Evolutionary conservation across 2,888 invertebrate species (phyloP).

Genomic region (Latheticus oryzae): DNA sequence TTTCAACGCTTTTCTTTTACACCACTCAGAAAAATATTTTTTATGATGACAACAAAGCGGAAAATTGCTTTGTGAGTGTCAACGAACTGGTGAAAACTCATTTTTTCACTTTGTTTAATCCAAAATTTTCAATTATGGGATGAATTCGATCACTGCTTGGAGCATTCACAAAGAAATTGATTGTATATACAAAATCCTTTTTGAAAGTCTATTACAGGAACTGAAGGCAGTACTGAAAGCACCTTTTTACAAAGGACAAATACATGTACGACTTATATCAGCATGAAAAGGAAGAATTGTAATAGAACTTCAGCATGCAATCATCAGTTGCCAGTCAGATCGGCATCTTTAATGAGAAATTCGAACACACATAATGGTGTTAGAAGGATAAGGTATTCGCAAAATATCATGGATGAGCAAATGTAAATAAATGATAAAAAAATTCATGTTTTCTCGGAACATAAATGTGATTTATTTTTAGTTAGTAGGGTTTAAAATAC

Average conservation of each 20-base stretch:
- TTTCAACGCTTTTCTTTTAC: background rate
- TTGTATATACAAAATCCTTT: background rate
- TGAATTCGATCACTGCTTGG: no score
- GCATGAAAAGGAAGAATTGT: conserved; percentile 67
- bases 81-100: no score
- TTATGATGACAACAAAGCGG: no score
- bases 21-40: no score
- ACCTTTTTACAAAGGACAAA: conserved; percentile 72
- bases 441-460: background rate
- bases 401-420: conserved; percentile 48
- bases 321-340: conserved; percentile 56
- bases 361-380: conserved; percentile 44
- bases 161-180: no score
- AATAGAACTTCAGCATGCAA: conserved; percentile 51
- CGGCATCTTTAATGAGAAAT: conserved; percentile 56
- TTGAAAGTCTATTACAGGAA: conserved; percentile 56
- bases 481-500: conserved; percentile 2
- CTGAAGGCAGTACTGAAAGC: conserved; percentile 66
- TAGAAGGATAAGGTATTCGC: conserved; percentile 43
- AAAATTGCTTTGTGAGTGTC: no score
- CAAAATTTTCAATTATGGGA: no score
- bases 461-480: conserved; percentile 19
- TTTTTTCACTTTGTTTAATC: no score
- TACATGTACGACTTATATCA: conserved; percentile 74
- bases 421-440: no score